Percentiles rank a stretch among this genome's conserved stretches.
These are phyloP conservation scores for Pollenia angustigena DNA, from an alignment of 2,888 invertebrate species.

Conservation along the genomic window DNA sequence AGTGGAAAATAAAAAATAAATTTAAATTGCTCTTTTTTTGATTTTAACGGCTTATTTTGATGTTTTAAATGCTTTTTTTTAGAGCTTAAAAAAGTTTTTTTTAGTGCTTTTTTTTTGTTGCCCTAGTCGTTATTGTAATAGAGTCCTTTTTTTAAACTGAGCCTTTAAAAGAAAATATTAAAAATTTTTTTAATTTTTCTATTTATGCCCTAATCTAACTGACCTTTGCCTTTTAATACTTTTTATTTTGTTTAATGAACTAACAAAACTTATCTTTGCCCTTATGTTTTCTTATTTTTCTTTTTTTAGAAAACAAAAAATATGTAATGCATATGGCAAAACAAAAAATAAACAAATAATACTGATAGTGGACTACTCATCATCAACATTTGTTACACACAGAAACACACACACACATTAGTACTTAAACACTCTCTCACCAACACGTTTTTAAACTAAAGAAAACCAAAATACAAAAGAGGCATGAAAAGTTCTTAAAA, in stretches of 20 bases:
- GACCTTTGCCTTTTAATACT: background rate
- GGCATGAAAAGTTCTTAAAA: background rate
- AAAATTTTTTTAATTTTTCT: no score
- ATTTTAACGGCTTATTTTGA: no score
- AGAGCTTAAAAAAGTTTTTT: no score
- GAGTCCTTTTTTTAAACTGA: no score
- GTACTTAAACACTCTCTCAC: background rate
- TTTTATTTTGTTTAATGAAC: background rate
- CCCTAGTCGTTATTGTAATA: no score
- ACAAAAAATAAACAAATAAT: conserved; percentile 49
- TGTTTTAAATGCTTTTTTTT: no score
- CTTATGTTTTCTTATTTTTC: background rate
- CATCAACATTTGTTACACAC: conserved; percentile 48
- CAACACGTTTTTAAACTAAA: background rate
- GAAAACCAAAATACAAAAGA: conserved; percentile 13
- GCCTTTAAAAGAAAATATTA: no score
- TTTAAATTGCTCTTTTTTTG: no score
- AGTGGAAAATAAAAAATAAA: no score
- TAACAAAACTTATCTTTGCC: conserved; percentile 23
- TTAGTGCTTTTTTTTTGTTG: no score
- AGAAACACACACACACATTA: background rate
- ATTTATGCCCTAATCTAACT: background rate
- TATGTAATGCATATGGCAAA: conserved; percentile 43
- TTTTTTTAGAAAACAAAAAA: background rate
- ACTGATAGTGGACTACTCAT: conserved; percentile 65